Percentiles rank a stretch among this genome's conserved stretches.
phyloP scores from a whole-genome alignment of 2,797 vertebrate species.

The Xenopus petersii region DNA sequence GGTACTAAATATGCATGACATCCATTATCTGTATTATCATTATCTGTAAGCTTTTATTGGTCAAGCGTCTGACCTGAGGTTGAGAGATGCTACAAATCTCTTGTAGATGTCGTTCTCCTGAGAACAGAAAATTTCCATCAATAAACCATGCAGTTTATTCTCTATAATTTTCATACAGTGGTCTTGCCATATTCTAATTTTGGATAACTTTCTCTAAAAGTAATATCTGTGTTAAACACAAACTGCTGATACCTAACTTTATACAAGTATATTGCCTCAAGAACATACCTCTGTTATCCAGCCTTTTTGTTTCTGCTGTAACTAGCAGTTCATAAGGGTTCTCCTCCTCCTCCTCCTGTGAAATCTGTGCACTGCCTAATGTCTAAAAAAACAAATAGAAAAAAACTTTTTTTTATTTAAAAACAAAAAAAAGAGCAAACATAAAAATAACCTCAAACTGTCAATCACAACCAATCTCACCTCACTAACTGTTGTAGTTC shows the following conservation, averaged over 20 bases:
- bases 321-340: slow-evolving; percentile 90
- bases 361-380: slow-evolving; percentile 2
- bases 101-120: slow-evolving; percentile 19
- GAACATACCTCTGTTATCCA: slow-evolving; percentile 28
- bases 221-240: neutral
- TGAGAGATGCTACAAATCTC: slow-evolving; percentile 11
- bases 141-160: no score
- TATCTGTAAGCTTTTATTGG: no score
- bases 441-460: neutral
- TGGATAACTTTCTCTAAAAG: no score
- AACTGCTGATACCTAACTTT: neutral
- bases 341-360: slow-evolving; percentile 78
- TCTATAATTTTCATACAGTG: no score
- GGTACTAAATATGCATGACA: no score
- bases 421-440: neutral
- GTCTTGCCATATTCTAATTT: no score
- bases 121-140: neutral
- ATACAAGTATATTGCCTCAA: neutral
- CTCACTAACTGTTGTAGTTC: slow-evolving; percentile 55
- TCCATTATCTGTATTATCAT: no score
- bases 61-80: slow-evolving; percentile 12
- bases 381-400: neutral
- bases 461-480: slow-evolving; percentile 23
- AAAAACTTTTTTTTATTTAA: no score
- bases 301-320: slow-evolving; percentile 87